A percentile compares a stretch with the other conserved stretches of the same genome.
phyloP scores from a whole-genome alignment of 53 echinoderm and acorn worm species.

The Arbacia lixula region DNA sequence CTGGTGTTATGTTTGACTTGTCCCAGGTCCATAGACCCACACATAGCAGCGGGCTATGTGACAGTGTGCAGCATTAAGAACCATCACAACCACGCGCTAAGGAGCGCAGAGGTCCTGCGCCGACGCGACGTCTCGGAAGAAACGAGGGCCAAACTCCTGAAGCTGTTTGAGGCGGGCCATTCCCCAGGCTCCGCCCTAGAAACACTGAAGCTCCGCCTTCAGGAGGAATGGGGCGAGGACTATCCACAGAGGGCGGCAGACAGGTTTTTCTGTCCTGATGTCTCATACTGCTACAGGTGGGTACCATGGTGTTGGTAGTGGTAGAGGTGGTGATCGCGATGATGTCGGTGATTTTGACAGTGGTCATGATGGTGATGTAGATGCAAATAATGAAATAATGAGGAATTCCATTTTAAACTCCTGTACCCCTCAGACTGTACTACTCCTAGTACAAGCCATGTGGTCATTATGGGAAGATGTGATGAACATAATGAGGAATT shows the following conservation, averaged over 20 bases:
- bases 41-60: slow-evolving; percentile 11
- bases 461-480: not conserved
- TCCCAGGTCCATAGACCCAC: slow-evolving; percentile 31
- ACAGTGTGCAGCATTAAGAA: slow-evolving; percentile 26
- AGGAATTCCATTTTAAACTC: too few relatives aligned
- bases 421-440: slow-evolving; percentile 3
- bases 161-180: slow-evolving; percentile 40
- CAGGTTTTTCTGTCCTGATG: slow-evolving; percentile 62
- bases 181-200: slow-evolving; percentile 46
- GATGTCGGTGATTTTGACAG: too few relatives aligned
- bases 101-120: slow-evolving; percentile 52
- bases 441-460: slow-evolving; percentile 9
- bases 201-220: slow-evolving; percentile 39
- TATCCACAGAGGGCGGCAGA: slow-evolving; percentile 41
- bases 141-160: slow-evolving; percentile 15
- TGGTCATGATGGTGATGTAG: too few relatives aligned
- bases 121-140: slow-evolving; percentile 58
- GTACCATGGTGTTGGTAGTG: too few relatives aligned
- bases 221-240: slow-evolving; percentile 16
- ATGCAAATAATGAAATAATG: too few relatives aligned
- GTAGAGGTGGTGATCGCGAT: too few relatives aligned
- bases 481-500: too few relatives aligned
- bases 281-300: slow-evolving; percentile 69
- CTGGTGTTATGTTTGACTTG: too few relatives aligned
- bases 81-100: slow-evolving; percentile 50